Percentiles rank a stretch among this genome's conserved stretches.
phyloP scores from a whole-genome alignment of 2,113 vertebrate species.

The Hucho hucho region DNA sequence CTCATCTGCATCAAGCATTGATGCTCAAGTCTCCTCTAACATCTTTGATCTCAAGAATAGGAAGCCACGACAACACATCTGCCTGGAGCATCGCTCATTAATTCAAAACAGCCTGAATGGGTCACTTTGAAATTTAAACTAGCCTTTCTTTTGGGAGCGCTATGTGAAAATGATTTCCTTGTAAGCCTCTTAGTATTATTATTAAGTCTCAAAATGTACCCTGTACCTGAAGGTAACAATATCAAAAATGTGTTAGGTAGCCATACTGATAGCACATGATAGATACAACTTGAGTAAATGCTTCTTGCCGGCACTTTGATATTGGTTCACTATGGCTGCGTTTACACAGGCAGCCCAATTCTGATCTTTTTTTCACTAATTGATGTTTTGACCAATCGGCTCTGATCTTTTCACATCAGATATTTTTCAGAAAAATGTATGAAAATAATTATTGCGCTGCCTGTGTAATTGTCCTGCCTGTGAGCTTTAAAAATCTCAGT shows the following conservation, averaged over 20 bases:
- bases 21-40: conserved; percentile 18
- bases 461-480: no score
- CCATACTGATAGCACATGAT: background rate
- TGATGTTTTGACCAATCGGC: no score
- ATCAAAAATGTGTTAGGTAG: background rate
- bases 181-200: conserved; percentile 31
- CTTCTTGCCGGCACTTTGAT: background rate
- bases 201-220: background rate
- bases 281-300: background rate
- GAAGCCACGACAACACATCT: conserved; percentile 24
- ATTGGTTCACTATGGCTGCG: background rate
- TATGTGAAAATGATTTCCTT: conserved; percentile 22
- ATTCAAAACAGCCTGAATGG: conserved; percentile 39
- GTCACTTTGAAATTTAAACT: conserved; percentile 28
- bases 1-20: conserved; percentile 20
- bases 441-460: no score
- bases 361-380: no score
- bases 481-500: background rate
- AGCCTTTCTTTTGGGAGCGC: background rate
- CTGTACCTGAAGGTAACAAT: conserved; percentile 58
- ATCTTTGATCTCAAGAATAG: conserved; percentile 48
- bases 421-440: no score
- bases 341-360: no score
- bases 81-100: conserved; percentile 40
- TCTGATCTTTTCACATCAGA: no score